Conservation (phyloP, 2,888 invertebrate genomes). For the Nemurella pictetii region DNA sequence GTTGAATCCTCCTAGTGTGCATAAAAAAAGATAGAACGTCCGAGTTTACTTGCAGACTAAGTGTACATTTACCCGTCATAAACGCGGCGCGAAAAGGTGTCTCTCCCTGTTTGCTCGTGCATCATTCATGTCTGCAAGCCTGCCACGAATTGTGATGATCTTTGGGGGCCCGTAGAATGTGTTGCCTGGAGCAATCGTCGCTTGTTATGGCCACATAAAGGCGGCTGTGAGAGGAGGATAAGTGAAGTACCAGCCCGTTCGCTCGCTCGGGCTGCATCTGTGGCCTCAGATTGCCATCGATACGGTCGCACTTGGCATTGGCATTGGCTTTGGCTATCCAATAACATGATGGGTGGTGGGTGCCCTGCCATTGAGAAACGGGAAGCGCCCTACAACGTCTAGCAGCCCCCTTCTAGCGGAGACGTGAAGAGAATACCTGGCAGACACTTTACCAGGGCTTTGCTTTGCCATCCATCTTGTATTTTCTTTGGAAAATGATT, state of each 20-base stretch:
- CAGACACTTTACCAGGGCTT: not conserved
- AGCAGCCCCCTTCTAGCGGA: slow-evolving; percentile 6
- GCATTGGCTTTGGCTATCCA: not conserved
- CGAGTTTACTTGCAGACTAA: not conserved
- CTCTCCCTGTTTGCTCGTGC: not conserved
- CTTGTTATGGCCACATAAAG: slow-evolving; percentile 30
- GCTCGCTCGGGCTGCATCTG: slow-evolving; percentile 3
- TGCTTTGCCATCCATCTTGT: not conserved
- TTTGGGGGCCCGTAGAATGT: not conserved
- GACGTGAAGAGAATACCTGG: slow-evolving; percentile 28
- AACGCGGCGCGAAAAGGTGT: not conserved
- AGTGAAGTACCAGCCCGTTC: slow-evolving; percentile 9
- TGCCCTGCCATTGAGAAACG: not conserved
- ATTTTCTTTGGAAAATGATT: not conserved
- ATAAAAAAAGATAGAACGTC: not conserved
- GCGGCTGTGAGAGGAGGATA: not conserved
- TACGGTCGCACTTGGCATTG: not conserved
- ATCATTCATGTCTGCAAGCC: slow-evolving; percentile 14
- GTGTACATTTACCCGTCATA: not conserved
- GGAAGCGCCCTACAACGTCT: not conserved
- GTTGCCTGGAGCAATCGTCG: slow-evolving; percentile 26
- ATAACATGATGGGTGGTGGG: not conserved
- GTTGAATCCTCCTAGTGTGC: not conserved
- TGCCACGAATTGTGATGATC: slow-evolving; percentile 3
- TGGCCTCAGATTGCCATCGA: slow-evolving; percentile 14